These are phyloP conservation scores for Caenorhabditis elegans DNA, from an alignment of 1,140 invertebrate genomes.

Conservation along the genomic window DNA sequence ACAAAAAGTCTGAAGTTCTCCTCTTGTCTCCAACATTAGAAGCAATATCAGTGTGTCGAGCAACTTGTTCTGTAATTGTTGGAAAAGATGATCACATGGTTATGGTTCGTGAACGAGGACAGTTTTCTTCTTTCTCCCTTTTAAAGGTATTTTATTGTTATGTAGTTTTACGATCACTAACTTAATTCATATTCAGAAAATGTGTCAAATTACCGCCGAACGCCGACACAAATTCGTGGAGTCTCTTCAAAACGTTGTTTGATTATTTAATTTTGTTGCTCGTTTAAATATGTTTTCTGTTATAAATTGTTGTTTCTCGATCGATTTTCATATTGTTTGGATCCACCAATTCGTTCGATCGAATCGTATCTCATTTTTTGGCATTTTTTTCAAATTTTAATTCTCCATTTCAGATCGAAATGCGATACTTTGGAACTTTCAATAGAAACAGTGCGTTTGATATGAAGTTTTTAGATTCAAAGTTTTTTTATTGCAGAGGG, in stretches of 20 bases:
- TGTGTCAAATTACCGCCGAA: background rate
- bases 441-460: background rate
- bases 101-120: background rate
- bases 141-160: background rate
- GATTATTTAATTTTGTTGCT: no score
- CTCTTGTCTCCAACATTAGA: background rate
- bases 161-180: background rate
- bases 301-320: no score
- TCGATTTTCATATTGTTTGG: no score
- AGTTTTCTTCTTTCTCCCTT: background rate
- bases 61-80: background rate
- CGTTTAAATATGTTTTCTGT: no score
- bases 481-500: background rate
- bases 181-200: background rate
- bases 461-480: background rate
- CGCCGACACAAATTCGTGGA: background rate
- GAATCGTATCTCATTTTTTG: background rate
- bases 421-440: background rate
- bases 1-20: background rate
- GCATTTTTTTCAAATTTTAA: background rate
- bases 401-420: background rate
- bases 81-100: background rate
- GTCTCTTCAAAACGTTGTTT: background rate
- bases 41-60: background rate
- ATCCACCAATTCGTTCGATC: no score